phyloP scores from a whole-genome alignment of 2,113 vertebrate genomes.

The human region GRCh38 chr19:45217501-45218000 shows the following conservation, averaged over 20 bases:
- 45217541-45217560: conserved; percentile 89
- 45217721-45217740: too few relatives aligned
- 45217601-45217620: conserved; percentile 89
- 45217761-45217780: accelerated
- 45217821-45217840: not conserved
- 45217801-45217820: not conserved
- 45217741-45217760: too few relatives aligned
- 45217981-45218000: too few relatives aligned
- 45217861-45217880: not conserved
- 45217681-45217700: conserved; percentile 72
- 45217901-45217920: not conserved
- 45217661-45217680: conserved; percentile 91
- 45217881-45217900: not conserved
- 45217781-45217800: accelerated
- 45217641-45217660: conserved; percentile 89
- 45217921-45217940: not conserved
- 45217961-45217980: too few relatives aligned
- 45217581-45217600: conserved; percentile 90
- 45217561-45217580: conserved; percentile 88
- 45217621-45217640: conserved; percentile 90
- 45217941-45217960: not conserved
- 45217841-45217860: not conserved
- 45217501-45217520: not conserved
- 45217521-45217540: conserved; percentile 91
- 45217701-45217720: not conserved